Evolutionary conservation across 2,797 vertebrate species (phyloP).

Genomic region (Manis javanica): DNA sequence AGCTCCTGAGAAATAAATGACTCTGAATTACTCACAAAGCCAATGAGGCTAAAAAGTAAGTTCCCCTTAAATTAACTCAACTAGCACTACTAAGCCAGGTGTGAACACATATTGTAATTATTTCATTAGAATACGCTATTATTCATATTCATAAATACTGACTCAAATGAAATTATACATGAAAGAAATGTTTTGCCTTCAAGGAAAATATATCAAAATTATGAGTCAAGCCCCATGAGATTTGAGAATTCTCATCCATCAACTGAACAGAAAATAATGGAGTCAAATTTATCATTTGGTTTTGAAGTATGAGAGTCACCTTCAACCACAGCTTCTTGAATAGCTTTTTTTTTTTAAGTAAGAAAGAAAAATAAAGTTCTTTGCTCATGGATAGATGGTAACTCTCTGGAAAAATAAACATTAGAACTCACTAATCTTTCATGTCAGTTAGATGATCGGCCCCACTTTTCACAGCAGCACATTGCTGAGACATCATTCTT

Average conservation of each 20-base stretch:
- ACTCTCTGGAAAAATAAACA: background rate
- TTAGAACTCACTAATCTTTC: background rate
- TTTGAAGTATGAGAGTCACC: slow-evolving; percentile 67
- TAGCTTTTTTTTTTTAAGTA: slow-evolving; percentile 1
- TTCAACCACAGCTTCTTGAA: slow-evolving; percentile 59
- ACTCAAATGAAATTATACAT: slow-evolving; percentile 58
- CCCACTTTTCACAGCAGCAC: background rate
- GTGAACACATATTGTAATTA: slow-evolving; percentile 46
- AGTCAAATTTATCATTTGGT: slow-evolving; percentile 71
- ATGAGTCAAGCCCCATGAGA: slow-evolving; percentile 46
- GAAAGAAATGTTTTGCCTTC: slow-evolving; percentile 70
- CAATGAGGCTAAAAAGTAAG: slow-evolving; percentile 61
- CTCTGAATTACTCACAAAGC: slow-evolving; percentile 35
- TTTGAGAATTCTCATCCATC: slow-evolving; percentile 67
- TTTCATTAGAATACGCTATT: slow-evolving; percentile 65
- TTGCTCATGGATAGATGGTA: background rate
- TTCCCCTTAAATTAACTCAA: slow-evolving; percentile 59
- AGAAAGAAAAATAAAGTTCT: slow-evolving; percentile 25
- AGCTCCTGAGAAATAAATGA: slow-evolving; percentile 49
- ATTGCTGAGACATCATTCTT: background rate
- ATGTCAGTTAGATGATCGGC: fast-evolving
- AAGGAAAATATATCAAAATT: slow-evolving; percentile 65
- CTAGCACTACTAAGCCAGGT: slow-evolving; percentile 19
- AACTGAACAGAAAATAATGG: slow-evolving; percentile 69
- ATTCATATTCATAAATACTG: slow-evolving; percentile 37